Evolutionary conservation across 2,888 invertebrate species (phyloP), one percentile per base, ranked within the genome.

Genomic region (Stramonita haemastoma): DNA sequence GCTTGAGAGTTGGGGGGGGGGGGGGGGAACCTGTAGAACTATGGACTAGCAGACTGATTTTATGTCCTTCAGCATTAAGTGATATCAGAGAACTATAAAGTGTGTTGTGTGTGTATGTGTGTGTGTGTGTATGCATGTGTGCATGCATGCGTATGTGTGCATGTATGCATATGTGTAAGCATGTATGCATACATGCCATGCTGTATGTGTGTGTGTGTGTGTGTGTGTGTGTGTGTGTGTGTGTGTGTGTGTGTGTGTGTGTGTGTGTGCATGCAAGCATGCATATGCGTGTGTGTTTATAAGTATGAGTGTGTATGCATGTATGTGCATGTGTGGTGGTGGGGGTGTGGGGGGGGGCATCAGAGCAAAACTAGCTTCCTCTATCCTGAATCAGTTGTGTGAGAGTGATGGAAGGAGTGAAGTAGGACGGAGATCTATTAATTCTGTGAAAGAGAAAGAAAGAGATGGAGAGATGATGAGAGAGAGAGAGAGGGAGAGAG

Each of bases 401-500:
- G 46, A 46, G 46, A 46, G 46, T 46, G 46, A 46, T 5, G 46
- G 46, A 46, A 46, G 46, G 46, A 46, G 46, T 46, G 46, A 46
- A 46, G 46, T 46, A 46, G 46, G 46, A 46, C 4, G 8, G 2
- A 46, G 46, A 46, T 2, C 2, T 2, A 46, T 46, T 8, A 46
- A 46, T 46, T 46, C 8, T 46, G 46, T 46, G 46, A 8, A 8
- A 46, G 8, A 8, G 46, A 46, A 46, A 8, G 46, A 46, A 46
- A 46, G 46, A 46, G 46, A 46, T 2, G 46, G 46, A 46, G 46
- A 46, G 46, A 46, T 22, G 57, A 70, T 89, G 86, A 90, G 88
- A 86, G 36, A 88, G 88, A 87, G 46, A 86, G 79, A 86, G 88
- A 86, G 70, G 83, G 46, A 19, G 87, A 36, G 81, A 32, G 32